A percentile compares a stretch with the other conserved stretches of the same genome.
Conservation (phyloP, 2,113 vertebrate genomes). For the Muntiacus reevesi region DNA sequence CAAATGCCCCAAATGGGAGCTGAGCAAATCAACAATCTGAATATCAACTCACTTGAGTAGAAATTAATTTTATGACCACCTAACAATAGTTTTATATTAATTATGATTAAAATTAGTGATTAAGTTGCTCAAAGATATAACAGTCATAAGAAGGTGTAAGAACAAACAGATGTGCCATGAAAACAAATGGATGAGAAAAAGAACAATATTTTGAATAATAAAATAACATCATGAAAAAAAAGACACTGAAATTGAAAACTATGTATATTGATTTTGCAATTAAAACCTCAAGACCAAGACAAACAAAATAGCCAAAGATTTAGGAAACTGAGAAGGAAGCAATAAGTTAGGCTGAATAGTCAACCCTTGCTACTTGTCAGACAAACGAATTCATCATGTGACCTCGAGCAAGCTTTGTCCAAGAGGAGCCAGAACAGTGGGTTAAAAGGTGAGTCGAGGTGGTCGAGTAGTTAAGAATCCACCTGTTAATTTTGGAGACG, state of each 20-base stretch:
- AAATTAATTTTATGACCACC: not conserved
- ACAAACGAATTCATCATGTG: not conserved
- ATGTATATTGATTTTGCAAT: not conserved
- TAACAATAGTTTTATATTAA: not conserved
- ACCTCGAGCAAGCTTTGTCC: not conserved
- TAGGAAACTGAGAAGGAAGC: not conserved
- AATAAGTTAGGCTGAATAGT: not conserved
- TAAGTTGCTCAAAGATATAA: not conserved
- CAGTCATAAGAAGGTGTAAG: not conserved
- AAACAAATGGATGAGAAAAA: not conserved
- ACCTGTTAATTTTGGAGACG: not conserved
- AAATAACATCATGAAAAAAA: not conserved
- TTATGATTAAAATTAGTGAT: not conserved
- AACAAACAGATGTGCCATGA: not conserved
- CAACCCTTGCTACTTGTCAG: not conserved
- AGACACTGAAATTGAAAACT: not conserved
- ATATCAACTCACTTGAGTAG: not conserved
- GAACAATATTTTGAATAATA: not conserved
- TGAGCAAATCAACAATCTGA: slow-evolving; percentile 4
- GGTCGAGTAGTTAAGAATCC: not conserved
- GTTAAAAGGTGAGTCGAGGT: not conserved
- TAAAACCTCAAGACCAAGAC: not conserved
- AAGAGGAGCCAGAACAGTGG: not conserved
- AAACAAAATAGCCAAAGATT: slow-evolving; percentile 14
- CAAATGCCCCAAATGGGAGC: not conserved